Evolutionary conservation across 2,797 vertebrate species (phyloP), one percentile per base, ranked within the genome.

Genomic region (Thunnus albacares): DNA sequence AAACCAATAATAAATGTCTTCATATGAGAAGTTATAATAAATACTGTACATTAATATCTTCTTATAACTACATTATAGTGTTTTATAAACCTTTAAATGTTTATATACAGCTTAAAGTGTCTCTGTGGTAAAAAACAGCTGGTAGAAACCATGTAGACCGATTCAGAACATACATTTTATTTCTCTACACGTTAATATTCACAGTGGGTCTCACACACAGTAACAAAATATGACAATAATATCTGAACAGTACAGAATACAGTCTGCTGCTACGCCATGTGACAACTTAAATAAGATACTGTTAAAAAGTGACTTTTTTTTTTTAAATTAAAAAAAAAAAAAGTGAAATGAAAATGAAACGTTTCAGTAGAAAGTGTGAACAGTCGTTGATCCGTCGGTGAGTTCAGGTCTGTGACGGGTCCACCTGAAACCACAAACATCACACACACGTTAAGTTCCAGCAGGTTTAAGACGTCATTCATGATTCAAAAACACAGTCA

Each of bases 381-480:
- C 6, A 70, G 77, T 65, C 35, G 59, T 10, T 24, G 59, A 49
- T 47, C 26, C 4, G 43, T 6, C 24, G 30, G 47, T 13, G 58
- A 47, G n/a, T 86, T 84, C 79, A 83, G 70, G 71, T 66, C 28
- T 95, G 89, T 5, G 97, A 95, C 75, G 95, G 90, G 63, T 97
- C 96, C 92, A 98, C 97, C 97, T 99, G 90, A 0, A 81, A 95
- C 0, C 80, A 84, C 45, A 84, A 53, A 64, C 43, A 71, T 26
- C 47, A 62, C 60, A 63, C 20, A 53, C 1, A 10, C 1, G 1
- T 33, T 22, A 43, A 55, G 14, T 13, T 24, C 7, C 47, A 18
- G 20, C 18, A 24, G 20, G 15, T 60, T 30, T 38, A 56, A 45
- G 7, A 33, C 28, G 2, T 24, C 24, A 24, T 30, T 53, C 49